Conservation (phyloP, 2,888 invertebrate genomes). For the Orthosia gothica region DNA sequence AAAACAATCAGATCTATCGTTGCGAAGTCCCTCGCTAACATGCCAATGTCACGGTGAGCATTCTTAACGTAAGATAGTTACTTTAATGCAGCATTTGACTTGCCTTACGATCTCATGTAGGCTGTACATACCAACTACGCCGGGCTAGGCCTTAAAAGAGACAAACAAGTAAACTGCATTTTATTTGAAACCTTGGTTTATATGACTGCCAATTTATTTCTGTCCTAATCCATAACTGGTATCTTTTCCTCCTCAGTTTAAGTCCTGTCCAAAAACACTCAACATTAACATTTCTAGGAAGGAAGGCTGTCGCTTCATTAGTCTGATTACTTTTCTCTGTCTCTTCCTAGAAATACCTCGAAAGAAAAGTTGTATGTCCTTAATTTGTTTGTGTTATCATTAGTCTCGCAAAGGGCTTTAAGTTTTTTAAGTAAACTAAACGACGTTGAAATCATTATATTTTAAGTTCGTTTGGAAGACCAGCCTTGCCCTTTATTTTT, state of each 20-base stretch:
- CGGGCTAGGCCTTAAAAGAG: constrained; percentile 4
- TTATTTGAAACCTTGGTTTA: background rate
- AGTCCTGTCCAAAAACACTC: background rate
- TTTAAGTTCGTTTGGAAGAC: constrained; percentile 9
- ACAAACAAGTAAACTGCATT: background rate
- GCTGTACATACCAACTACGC: background rate
- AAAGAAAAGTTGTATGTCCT: constrained; percentile 33
- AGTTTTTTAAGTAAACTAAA: constrained; percentile 27
- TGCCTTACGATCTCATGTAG: constrained; percentile 3
- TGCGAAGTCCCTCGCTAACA: background rate
- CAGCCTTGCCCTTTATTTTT: constrained; percentile 16
- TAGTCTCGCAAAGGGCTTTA: constrained; percentile 25
- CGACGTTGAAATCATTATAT: constrained; percentile 5
- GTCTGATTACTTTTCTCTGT: constrained; percentile 41
- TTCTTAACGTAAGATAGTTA: constrained; percentile 1
- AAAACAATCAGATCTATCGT: background rate
- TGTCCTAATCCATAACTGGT: background rate
- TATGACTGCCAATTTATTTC: background rate
- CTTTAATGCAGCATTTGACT: constrained; percentile 14
- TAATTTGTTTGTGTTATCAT: constrained; percentile 53
- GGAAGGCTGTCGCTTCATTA: constrained; percentile 40
- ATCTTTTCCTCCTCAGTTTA: background rate
- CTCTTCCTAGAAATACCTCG: constrained; percentile 17
- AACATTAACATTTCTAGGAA: constrained; percentile 20
- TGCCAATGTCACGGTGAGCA: background rate